Conservation (phyloP, 1,140 invertebrate genomes). For the Ylistrum balloti region DNA sequence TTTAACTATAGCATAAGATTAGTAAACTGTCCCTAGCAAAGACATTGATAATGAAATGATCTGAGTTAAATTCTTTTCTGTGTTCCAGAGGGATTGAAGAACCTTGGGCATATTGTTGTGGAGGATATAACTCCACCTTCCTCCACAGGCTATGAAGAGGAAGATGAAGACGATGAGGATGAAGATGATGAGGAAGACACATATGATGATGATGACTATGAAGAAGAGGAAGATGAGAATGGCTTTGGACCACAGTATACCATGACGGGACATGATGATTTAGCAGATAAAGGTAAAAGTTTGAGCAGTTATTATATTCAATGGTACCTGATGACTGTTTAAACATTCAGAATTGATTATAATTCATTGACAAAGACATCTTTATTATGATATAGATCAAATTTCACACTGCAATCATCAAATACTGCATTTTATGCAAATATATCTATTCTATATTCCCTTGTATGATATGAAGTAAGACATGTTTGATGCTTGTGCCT, state of each 20-base stretch:
- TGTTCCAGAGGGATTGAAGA: background rate
- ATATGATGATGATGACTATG: conserved; percentile 52
- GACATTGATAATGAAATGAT: background rate
- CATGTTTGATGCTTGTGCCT: too few relatives aligned
- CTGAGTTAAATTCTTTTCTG: background rate
- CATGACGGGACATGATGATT: background rate
- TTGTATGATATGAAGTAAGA: too few relatives aligned
- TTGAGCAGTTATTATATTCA: background rate
- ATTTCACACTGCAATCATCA: too few relatives aligned
- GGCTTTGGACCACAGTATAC: conserved; percentile 52
- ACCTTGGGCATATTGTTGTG: conserved; percentile 36
- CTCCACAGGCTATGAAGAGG: conserved; percentile 59
- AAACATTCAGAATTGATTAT: too few relatives aligned
- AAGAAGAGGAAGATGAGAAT: conserved; percentile 53
- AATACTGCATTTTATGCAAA: too few relatives aligned
- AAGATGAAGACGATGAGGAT: conserved; percentile 62
- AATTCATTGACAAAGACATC: background rate
- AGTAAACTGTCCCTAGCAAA: too few relatives aligned
- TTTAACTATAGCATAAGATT: too few relatives aligned
- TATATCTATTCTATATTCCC: too few relatives aligned
- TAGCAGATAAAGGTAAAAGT: background rate
- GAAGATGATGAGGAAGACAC: conserved; percentile 54
- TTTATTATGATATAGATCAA: too few relatives aligned
- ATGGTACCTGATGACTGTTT: too few relatives aligned
- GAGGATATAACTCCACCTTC: conserved; percentile 67